Conservation (phyloP, 2,113 vertebrate species). For the Nerophis lumbriciformis region DNA sequence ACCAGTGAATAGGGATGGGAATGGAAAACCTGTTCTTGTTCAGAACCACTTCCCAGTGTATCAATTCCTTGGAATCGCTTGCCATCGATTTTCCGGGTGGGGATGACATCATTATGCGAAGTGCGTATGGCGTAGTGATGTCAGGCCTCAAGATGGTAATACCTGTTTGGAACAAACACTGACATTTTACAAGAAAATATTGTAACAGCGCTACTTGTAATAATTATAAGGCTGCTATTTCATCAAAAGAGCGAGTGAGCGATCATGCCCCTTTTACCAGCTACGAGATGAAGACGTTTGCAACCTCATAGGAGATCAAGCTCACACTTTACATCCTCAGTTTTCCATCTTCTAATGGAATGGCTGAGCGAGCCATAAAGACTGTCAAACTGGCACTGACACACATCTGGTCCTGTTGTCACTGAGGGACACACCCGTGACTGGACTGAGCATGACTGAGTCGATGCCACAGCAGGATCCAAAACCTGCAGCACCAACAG, state of each 20-base stretch:
- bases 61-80: no score
- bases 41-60: no score
- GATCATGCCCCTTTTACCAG: conserved; percentile 21
- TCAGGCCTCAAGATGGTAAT: no score
- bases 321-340: conserved; percentile 14
- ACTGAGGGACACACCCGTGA: conserved; percentile 24
- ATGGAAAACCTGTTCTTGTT: no score
- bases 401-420: conserved; percentile 16
- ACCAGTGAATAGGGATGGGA: no score
- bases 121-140: no score
- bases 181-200: no score
- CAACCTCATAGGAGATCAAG: conserved; percentile 2
- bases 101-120: no score
- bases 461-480: not conserved
- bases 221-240: no score
- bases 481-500: not conserved
- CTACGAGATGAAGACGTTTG: conserved; percentile 9
- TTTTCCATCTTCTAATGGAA: conserved; percentile 12
- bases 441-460: conserved; percentile 7
- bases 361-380: not conserved
- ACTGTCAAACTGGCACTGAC: not conserved
- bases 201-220: no score
- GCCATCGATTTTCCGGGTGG: no score
- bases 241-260: not conserved
- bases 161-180: no score